These are phyloP conservation scores for Plemyria rubiginata DNA, from an alignment of 2,888 invertebrate species.

Conservation along the genomic window DNA sequence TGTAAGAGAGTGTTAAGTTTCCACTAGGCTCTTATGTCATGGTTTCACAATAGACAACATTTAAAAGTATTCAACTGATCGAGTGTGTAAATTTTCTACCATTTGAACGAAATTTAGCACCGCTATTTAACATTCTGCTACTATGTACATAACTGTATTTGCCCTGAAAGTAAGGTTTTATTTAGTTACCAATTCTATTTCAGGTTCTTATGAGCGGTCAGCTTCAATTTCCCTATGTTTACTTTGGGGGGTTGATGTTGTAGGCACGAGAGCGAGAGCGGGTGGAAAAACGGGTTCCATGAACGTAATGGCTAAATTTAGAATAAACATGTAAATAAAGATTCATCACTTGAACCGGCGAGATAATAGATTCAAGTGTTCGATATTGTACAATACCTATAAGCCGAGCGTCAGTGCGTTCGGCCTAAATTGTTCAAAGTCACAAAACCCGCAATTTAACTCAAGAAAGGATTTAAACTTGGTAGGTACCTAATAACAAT, in stretches of 20 bases:
- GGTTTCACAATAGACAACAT: not conserved
- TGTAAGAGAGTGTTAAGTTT: no score
- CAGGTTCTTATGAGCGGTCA: constrained; percentile 39
- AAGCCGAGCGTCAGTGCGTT: no score
- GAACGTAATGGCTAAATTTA: constrained; percentile 41
- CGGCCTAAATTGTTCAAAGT: no score
- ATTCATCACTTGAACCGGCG: constrained; percentile 22
- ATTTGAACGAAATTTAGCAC: no score
- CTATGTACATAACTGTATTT: no score
- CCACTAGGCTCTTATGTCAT: not conserved
- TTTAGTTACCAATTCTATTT: constrained; percentile 44
- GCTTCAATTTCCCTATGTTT: constrained; percentile 48
- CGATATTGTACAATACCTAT: not conserved
- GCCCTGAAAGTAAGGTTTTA: no score
- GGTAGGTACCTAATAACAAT: no score
- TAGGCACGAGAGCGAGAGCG: constrained; percentile 17
- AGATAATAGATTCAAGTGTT: constrained; percentile 9
- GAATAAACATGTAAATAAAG: constrained; percentile 32
- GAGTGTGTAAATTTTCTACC: not conserved
- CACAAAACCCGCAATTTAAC: not conserved
- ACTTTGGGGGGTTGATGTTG: constrained; percentile 34
- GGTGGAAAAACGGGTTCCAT: constrained; percentile 29
- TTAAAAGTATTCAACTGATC: not conserved
- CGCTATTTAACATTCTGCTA: no score
- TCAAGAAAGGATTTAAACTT: no score